Base-by-base conservation (phyloP, 2,888 invertebrate genomes). In the Steinernema hermaphroditum region DNA sequence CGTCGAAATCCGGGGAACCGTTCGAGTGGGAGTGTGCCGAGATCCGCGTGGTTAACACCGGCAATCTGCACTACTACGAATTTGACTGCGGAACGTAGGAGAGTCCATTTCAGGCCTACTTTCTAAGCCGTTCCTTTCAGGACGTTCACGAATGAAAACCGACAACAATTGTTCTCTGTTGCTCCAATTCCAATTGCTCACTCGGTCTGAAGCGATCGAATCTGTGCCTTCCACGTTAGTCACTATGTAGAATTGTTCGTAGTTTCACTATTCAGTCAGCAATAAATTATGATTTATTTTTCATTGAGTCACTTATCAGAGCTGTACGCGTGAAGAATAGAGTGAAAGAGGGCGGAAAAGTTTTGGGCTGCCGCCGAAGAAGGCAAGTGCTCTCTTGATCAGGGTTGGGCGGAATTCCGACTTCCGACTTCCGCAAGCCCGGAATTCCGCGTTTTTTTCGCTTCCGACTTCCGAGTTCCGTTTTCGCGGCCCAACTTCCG, bases 21-120 rank as follows among this genome's bases (percentile, higher is more conserved):
- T 78, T 75, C 43, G 22, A 24, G 22, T 78, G 78, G 78, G 78
- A 76, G 46, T 76, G 76, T 46, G 34, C 62, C n/a, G 75, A 80
- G 68, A 24, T 80, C 22, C 69, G 75, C 57, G 62, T 80, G 34
- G 74, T 70, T 19, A 77, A 75, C 29, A 46, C 78, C 68, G 41
- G 62, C 34, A 73, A 75, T 43, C 50, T 57, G 0, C 68, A 44
- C 12, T 70, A 49, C 22, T 77, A 76, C n/a, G 70, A 69, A n/a
- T 78, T 77, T 70, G 41, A 69, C 44, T 78, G 76, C 50, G 46
- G 54, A 12, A 73, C 69, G 77, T 78, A 62, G 24, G 43, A 14
- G 19, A 22, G 14, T 1, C 4, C 19, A n/a, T n/a, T n/a, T n/a
- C n/a, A n/a, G 44, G 29, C 6, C 24, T 22, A 24, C 2, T 19